Evolutionary conservation across 2,113 vertebrate species (phyloP).

Genomic region (Anolis sagrei): DNA sequence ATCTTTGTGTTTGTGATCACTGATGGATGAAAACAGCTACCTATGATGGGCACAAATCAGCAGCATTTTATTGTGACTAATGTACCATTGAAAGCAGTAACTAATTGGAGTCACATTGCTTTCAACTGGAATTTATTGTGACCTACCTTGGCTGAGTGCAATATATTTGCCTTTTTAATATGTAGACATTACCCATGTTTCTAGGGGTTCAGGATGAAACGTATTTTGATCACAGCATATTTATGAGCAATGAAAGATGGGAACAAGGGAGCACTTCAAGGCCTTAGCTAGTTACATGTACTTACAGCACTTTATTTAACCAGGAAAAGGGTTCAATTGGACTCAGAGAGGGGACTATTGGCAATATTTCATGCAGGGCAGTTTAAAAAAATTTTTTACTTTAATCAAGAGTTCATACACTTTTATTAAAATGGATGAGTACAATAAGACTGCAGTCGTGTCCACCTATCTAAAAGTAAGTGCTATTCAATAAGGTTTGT

Average conservation of each 20-base stretch:
- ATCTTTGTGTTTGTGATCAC: neutral
- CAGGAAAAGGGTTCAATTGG: neutral
- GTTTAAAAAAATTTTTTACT: neutral
- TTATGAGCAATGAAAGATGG: too few relatives aligned
- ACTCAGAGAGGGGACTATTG: neutral
- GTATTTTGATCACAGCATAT: neutral
- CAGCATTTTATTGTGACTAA: neutral
- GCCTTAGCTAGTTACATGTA: neutral
- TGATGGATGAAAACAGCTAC: neutral
- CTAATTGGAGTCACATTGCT: neutral
- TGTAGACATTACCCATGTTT: too few relatives aligned
- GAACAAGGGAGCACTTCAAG: neutral
- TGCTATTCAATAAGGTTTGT: too few relatives aligned
- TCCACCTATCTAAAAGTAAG: neutral
- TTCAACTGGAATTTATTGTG: neutral
- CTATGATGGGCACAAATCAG: neutral
- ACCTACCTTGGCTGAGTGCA: neutral
- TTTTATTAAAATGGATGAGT: neutral
- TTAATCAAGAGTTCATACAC: too few relatives aligned
- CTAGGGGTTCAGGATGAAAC: neutral
- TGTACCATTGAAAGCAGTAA: neutral
- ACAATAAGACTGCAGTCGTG: neutral
- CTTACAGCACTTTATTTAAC: too few relatives aligned
- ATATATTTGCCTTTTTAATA: neutral
- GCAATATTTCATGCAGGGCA: neutral